These are phyloP conservation scores for Paratilapia polleni DNA, from an alignment of 2,113 vertebrate species.

Conservation along the genomic window DNA sequence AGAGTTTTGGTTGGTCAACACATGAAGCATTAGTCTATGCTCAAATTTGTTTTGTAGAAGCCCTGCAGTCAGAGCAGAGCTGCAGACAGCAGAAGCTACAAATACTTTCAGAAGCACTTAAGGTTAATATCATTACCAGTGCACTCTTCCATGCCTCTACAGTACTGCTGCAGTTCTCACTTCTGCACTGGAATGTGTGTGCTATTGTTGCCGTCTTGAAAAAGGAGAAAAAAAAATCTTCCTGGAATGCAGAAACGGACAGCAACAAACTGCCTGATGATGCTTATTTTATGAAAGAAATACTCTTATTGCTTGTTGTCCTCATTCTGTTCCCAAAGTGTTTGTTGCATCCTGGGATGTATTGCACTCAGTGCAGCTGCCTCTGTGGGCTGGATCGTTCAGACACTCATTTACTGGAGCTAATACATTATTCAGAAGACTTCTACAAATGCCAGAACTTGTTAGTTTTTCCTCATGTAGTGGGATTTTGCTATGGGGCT, in stretches of 20 bases:
- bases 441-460: slow-evolving; percentile 60
- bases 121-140: slow-evolving; percentile 60
- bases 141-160: slow-evolving; percentile 25
- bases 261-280: slow-evolving; percentile 4
- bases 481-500: slow-evolving; percentile 24
- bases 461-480: slow-evolving; percentile 49
- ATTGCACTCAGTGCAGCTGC: slow-evolving; percentile 21
- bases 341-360: neutral
- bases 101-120: slow-evolving; percentile 66
- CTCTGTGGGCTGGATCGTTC: slow-evolving; percentile 44
- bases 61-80: slow-evolving; percentile 45
- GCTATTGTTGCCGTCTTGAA: neutral
- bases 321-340: neutral
- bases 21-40: slow-evolving; percentile 55
- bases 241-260: slow-evolving; percentile 3
- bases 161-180: slow-evolving; percentile 17
- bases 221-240: neutral
- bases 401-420: slow-evolving; percentile 64
- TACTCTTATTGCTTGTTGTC: neutral
- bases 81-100: slow-evolving; percentile 43
- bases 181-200: slow-evolving; percentile 32
- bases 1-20: slow-evolving; percentile 56
- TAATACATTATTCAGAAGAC: slow-evolving; percentile 65
- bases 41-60: slow-evolving; percentile 48
- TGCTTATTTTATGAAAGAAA: neutral